These are phyloP conservation scores for Aleiodes alternator DNA, from an alignment of 2,888 invertebrate genomes.

Conservation along the genomic window DNA sequence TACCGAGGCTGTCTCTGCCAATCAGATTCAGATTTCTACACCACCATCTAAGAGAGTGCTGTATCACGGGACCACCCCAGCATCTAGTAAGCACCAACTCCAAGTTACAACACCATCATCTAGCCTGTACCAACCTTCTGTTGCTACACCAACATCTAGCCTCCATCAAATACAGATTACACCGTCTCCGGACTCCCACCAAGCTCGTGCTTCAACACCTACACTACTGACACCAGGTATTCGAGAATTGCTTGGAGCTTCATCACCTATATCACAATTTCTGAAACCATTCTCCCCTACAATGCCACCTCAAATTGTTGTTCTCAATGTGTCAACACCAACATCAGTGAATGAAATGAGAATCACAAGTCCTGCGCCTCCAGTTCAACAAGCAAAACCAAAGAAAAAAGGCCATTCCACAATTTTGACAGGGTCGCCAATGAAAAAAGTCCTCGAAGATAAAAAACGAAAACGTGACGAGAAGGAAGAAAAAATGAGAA, in stretches of 20 bases:
- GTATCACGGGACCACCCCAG: too few relatives aligned
- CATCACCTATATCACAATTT: background rate
- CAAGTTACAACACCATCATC: too few relatives aligned
- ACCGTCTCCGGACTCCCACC: background rate
- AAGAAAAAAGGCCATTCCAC: background rate
- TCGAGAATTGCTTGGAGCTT: background rate
- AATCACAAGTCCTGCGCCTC: background rate
- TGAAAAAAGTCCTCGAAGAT: background rate
- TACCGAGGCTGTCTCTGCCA: too few relatives aligned
- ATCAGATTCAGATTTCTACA: too few relatives aligned
- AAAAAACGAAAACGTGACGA: background rate
- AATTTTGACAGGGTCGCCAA: slow-evolving; percentile 3
- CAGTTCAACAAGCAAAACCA: background rate
- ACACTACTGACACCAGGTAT: background rate
- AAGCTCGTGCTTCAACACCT: slow-evolving; percentile 1
- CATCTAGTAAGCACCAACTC: too few relatives aligned
- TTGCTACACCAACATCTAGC: too few relatives aligned
- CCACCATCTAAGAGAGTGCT: too few relatives aligned
- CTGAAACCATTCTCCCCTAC: background rate
- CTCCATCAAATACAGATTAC: too few relatives aligned
- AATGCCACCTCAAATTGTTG: background rate
- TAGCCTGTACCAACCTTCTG: too few relatives aligned
- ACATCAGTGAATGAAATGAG: background rate
- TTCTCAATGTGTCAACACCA: background rate
- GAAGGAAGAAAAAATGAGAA: background rate